These are phyloP conservation scores for Cylindroiulus punctatus DNA, from an alignment of 2,888 invertebrate species.

Conservation along the genomic window DNA sequence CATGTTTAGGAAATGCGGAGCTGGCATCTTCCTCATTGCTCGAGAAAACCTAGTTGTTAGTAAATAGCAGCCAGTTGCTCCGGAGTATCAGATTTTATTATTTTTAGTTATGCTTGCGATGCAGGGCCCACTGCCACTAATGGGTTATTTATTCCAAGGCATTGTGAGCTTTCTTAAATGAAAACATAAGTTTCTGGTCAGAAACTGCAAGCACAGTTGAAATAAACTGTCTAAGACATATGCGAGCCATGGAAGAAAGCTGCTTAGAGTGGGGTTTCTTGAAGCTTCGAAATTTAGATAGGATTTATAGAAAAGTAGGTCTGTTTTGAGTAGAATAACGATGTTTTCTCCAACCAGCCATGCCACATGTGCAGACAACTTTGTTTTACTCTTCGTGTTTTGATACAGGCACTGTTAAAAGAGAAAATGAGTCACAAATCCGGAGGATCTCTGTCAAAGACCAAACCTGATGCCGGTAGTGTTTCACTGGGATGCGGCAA, in stretches of 20 bases:
- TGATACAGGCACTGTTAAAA: slow-evolving; percentile 38
- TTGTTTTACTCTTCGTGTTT: slow-evolving; percentile 23
- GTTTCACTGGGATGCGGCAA: not conserved
- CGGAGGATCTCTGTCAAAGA: not conserved
- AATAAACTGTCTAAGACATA: not conserved
- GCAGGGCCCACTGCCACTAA: not conserved
- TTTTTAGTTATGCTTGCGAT: slow-evolving; percentile 30
- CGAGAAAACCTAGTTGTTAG: not conserved
- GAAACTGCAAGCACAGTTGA: not conserved
- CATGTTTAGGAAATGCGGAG: not conserved
- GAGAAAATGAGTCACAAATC: slow-evolving; percentile 53
- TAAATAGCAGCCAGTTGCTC: slow-evolving; percentile 18
- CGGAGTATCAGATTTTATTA: slow-evolving; percentile 7
- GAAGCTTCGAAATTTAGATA: slow-evolving; percentile 35
- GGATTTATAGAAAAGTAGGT: slow-evolving; percentile 50
- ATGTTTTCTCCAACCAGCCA: not conserved
- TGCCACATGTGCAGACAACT: not conserved
- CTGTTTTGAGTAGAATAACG: not conserved
- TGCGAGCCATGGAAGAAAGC: not conserved
- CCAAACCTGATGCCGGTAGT: slow-evolving; percentile 8
- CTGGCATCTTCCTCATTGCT: not conserved
- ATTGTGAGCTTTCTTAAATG: not conserved
- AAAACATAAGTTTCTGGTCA: not conserved
- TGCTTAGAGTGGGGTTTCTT: slow-evolving; percentile 39
- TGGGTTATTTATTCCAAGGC: not conserved